phyloP scores from a whole-genome alignment of 2,797 vertebrate genomes.

The Erpetoichthys calabaricus region DNA sequence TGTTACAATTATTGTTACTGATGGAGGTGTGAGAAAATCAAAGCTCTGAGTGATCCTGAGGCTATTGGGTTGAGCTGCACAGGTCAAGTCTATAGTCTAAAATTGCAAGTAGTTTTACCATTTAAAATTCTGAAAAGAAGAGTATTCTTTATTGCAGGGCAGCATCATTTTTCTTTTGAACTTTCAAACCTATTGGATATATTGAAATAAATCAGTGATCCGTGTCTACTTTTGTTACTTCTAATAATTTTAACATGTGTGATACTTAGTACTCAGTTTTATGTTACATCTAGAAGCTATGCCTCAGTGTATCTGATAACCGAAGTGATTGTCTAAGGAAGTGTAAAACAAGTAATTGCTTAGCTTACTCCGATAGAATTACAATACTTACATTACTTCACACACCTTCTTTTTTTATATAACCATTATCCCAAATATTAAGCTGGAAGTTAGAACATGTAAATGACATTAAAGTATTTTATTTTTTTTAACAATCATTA shows the following conservation, averaged over 20 bases:
- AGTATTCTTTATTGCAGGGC: constrained; percentile 22
- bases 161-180: constrained; percentile 17
- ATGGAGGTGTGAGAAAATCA: too few relatives aligned
- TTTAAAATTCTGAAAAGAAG: constrained; percentile 19
- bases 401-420: constrained; percentile 17
- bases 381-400: constrained; percentile 19
- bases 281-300: constrained; percentile 29
- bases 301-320: constrained; percentile 28
- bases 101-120: background rate
- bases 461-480: too few relatives aligned
- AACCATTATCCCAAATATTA: constrained; percentile 23
- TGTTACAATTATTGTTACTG: too few relatives aligned
- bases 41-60: too few relatives aligned
- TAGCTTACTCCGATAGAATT: constrained; percentile 20
- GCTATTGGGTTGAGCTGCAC: constrained; percentile 1
- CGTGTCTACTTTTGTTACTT: constrained; percentile 30
- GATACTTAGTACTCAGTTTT: constrained; percentile 1
- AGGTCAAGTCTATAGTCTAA: constrained; percentile 4
- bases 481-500: too few relatives aligned
- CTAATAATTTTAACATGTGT: constrained; percentile 9
- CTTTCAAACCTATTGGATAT: constrained; percentile 17
- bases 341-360: constrained; percentile 37
- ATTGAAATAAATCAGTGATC: constrained; percentile 29
- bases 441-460: background rate
- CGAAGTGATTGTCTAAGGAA: constrained; percentile 28